Percentiles rank a stretch among this genome's conserved stretches.
phyloP scores from a whole-genome alignment of 2,113 vertebrate species.

The Zapus hudsonius region DNA sequence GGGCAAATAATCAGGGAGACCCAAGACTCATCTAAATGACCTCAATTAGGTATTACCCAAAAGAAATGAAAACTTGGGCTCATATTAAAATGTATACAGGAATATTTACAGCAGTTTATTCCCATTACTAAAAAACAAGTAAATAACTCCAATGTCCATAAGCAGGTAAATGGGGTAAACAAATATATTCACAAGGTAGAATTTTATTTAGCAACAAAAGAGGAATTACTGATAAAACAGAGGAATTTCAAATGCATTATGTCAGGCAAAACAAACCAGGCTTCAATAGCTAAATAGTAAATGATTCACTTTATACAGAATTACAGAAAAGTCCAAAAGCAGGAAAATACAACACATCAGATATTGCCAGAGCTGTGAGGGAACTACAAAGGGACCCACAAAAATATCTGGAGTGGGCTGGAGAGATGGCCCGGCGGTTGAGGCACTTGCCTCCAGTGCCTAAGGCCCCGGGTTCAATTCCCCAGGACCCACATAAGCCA shows the following conservation, averaged over 20 bases:
- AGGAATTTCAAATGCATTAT: background rate
- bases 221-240: background rate
- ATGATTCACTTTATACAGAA: background rate
- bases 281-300: background rate
- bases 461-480: too few relatives aligned
- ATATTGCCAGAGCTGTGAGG: background rate
- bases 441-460: too few relatives aligned
- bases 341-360: background rate
- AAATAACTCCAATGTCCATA: conserved; percentile 4
- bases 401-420: background rate
- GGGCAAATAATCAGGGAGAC: too few relatives aligned
- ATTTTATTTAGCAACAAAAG: conserved; percentile 27
- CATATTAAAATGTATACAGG: background rate
- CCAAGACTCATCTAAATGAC: too few relatives aligned
- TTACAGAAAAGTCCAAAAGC: background rate
- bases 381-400: background rate
- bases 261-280: background rate
- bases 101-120: conserved; percentile 1
- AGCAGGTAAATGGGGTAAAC: background rate
- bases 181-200: background rate
- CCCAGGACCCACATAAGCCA: too few relatives aligned
- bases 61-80: conserved; percentile 37
- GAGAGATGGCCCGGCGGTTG: too few relatives aligned
- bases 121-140: background rate
- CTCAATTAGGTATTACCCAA: background rate